Conservation (phyloP, 2,888 invertebrate genomes). For the Drosophila rubida region DNA sequence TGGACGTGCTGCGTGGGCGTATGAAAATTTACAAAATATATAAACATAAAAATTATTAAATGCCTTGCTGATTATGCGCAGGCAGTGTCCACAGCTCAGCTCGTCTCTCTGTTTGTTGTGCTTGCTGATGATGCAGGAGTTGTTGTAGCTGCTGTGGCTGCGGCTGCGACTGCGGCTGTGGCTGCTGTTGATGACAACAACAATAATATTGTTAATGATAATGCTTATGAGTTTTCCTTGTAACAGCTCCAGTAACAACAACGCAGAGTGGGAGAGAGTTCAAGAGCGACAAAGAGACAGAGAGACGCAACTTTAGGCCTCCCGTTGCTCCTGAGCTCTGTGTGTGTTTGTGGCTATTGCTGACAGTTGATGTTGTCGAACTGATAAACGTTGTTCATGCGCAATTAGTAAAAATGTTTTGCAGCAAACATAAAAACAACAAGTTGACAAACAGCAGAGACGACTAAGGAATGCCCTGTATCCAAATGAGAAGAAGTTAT, state of each 20-base stretch:
- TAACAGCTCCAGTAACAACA: constrained; percentile 47
- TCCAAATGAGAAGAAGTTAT: background rate
- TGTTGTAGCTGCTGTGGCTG: constrained; percentile 33
- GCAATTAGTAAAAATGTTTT: constrained; percentile 78
- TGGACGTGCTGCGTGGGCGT: constrained; percentile 62
- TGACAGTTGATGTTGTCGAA: constrained; percentile 60
- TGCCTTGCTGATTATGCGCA: constrained; percentile 78
- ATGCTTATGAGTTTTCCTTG: constrained; percentile 80
- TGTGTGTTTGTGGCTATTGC: constrained; percentile 31
- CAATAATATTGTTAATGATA: constrained; percentile 82
- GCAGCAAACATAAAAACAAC: constrained; percentile 28
- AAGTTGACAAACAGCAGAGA: background rate
- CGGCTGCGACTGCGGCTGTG: constrained; percentile 40
- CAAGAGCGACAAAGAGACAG: background rate
- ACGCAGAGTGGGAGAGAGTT: constrained; percentile 3
- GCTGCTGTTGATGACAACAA: constrained; percentile 71
- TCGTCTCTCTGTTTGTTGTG: constrained; percentile 60
- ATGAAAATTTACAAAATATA: constrained; percentile 60
- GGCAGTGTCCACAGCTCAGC: constrained; percentile 46
- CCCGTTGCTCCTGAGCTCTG: constrained; percentile 25
- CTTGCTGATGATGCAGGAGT: constrained; percentile 64
- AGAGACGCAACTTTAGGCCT: constrained; percentile 6
- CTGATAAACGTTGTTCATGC: constrained; percentile 79
- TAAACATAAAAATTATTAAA: constrained; percentile 78
- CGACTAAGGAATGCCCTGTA: constrained; percentile 25